A percentile compares a stretch with the other conserved stretches of the same genome.
phyloP scores from a whole-genome alignment of 1,140 invertebrate species.

The Pararge aegeria region DNA sequence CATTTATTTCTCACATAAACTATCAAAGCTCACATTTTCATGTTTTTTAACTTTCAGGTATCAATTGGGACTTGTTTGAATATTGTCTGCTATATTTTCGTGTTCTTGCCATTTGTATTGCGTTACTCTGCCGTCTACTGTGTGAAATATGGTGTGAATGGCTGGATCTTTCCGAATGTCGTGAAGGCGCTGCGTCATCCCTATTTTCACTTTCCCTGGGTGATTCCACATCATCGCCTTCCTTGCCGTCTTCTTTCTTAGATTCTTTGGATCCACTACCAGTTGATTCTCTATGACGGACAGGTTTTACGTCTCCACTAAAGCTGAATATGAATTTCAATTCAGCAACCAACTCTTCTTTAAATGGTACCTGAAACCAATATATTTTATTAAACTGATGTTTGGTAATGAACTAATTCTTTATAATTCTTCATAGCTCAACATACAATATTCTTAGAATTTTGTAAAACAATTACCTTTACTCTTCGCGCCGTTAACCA shows the following conservation, averaged over 20 bases:
- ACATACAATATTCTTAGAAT: no score
- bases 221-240: conserved; percentile 42
- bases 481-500: conserved; percentile 58
- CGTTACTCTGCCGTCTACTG: conserved; percentile 63
- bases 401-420: no score
- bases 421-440: no score
- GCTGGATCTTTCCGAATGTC: conserved; percentile 55
- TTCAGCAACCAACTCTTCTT: conserved; percentile 85
- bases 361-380: conserved; percentile 82
- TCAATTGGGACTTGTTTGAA: conserved; percentile 24
- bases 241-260: conserved; percentile 50
- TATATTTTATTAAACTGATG: no score
- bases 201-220: conserved; percentile 40
- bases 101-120: conserved; percentile 58
- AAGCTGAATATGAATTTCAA: conserved; percentile 88
- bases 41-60: neutral
- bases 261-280: conserved; percentile 56
- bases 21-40: no score
- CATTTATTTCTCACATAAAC: no score
- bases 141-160: conserved; percentile 61
- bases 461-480: no score
- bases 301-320: conserved; percentile 86
- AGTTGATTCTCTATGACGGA: conserved; percentile 65
- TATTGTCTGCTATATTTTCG: conserved; percentile 49
- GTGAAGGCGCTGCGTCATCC: conserved; percentile 45